A percentile compares a stretch with the other conserved stretches of the same genome.
Conservation (phyloP, 2,888 invertebrate genomes). For the Lucinisca nassula region DNA sequence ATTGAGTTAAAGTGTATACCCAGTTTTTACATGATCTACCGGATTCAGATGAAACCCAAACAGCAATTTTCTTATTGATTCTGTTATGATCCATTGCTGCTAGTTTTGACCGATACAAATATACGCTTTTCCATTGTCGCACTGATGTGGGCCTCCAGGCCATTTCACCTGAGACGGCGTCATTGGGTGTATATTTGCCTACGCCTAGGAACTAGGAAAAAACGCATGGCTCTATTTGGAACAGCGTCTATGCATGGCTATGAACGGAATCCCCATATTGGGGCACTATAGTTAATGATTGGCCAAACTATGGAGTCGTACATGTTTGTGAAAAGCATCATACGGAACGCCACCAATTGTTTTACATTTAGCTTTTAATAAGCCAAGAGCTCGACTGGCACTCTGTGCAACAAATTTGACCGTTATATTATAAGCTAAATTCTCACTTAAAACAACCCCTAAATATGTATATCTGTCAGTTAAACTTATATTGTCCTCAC, state of each 20-base stretch:
- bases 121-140: background rate
- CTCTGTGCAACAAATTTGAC: conserved; percentile 3
- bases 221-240: conserved; percentile 16
- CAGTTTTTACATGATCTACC: background rate
- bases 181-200: conserved; percentile 27
- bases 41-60: background rate
- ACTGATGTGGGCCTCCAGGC: conserved; percentile 18
- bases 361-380: conserved; percentile 16
- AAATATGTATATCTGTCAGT: conserved; percentile 28
- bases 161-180: conserved; percentile 30
- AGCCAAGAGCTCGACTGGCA: conserved; percentile 27
- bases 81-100: background rate
- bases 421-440: conserved; percentile 15
- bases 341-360: conserved; percentile 28
- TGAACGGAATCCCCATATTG: conserved; percentile 28
- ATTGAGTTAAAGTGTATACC: background rate
- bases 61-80: background rate
- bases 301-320: conserved; percentile 35
- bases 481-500: background rate
- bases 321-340: conserved; percentile 33
- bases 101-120: background rate
- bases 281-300: conserved; percentile 23
- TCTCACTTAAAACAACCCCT: conserved; percentile 21
- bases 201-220: conserved; percentile 38
- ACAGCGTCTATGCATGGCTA: conserved; percentile 19